Conservation (phyloP, 2,113 vertebrate species). For the Theropithecus gelada region DNA sequence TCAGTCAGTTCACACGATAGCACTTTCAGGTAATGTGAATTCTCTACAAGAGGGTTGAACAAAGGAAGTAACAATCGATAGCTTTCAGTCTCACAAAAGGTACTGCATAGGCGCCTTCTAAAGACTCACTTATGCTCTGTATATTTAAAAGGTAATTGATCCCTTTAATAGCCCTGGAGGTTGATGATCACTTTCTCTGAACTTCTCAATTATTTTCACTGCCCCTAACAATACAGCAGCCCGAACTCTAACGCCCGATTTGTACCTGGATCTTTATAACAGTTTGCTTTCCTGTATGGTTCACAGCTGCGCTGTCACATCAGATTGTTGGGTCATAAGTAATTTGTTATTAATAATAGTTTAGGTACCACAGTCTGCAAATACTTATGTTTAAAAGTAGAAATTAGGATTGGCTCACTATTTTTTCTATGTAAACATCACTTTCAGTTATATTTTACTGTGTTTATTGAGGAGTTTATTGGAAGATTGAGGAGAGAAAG, state of each 20-base stretch:
- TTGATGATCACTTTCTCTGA: neutral
- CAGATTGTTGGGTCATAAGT: neutral
- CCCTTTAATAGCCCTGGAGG: neutral
- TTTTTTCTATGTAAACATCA: slow-evolving; percentile 11
- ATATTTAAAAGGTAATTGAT: neutral
- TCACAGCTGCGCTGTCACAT: slow-evolving; percentile 11
- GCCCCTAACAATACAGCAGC: neutral
- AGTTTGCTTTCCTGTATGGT: neutral
- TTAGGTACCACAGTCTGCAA: slow-evolving; percentile 14
- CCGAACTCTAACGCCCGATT: neutral
- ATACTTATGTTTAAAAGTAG: slow-evolving; percentile 38
- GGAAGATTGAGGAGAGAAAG: neutral
- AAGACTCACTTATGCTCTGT: neutral
- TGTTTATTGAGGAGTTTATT: neutral
- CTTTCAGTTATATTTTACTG: neutral
- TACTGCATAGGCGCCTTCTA: neutral
- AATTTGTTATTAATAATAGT: slow-evolving; percentile 46
- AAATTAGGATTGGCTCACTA: neutral
- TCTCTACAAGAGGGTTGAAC: neutral
- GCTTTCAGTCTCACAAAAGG: neutral
- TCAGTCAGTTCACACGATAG: neutral
- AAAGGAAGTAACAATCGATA: neutral
- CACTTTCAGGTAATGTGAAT: neutral
- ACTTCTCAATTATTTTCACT: neutral
- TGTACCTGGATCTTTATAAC: neutral